These are phyloP conservation scores for Pharmacophagus antenor DNA, from an alignment of 2,888 invertebrate species.

Conservation along the genomic window DNA sequence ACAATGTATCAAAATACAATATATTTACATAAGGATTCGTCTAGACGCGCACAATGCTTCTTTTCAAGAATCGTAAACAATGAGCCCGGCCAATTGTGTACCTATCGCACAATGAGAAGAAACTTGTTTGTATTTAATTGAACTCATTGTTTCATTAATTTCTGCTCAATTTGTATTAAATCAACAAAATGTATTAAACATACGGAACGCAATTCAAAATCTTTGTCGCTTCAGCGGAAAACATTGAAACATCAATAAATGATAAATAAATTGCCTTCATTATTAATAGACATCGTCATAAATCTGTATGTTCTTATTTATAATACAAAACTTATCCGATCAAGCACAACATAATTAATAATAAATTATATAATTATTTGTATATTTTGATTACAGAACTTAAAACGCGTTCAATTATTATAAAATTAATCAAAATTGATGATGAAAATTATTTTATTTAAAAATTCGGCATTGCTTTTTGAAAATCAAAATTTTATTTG, in stretches of 20 bases:
- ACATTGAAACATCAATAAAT: no score
- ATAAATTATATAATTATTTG: no score
- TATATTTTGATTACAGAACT: no score
- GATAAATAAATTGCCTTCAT: no score
- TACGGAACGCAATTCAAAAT: neutral
- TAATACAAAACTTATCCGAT: no score
- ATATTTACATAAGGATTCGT: slow-evolving; percentile 41
- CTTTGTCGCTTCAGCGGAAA: no score
- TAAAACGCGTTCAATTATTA: no score
- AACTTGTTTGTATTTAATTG: slow-evolving; percentile 29
- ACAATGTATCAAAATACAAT: slow-evolving; percentile 28
- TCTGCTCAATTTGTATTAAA: slow-evolving; percentile 25
- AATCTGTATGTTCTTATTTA: no score
- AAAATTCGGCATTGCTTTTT: neutral
- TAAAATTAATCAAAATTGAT: no score
- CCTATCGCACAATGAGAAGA: slow-evolving; percentile 36
- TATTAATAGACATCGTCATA: no score
- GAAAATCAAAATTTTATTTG: neutral
- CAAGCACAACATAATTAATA: no score
- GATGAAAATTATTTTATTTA: neutral
- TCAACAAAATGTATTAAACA: slow-evolving; percentile 1
- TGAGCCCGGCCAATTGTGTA: slow-evolving; percentile 35
- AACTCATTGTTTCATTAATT: slow-evolving; percentile 26
- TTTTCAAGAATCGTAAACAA: slow-evolving; percentile 42
- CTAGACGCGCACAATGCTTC: slow-evolving; percentile 43